Conservation (phyloP, 2,113 vertebrate genomes). For the Anoura caudifer region DNA sequence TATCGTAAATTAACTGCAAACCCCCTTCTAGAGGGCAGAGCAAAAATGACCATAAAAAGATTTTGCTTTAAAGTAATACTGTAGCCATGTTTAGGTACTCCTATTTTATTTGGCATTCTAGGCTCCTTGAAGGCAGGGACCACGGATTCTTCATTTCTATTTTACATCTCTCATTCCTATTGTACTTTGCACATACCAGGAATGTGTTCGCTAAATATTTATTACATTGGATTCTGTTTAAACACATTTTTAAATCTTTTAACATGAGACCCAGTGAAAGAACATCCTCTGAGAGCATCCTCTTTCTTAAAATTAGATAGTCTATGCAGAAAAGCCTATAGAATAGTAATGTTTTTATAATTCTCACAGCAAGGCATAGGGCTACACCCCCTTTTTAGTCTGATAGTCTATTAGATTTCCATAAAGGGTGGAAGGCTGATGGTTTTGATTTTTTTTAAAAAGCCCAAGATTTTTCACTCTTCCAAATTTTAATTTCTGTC, state of each 20-base stretch:
- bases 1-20: not conserved
- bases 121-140: not conserved
- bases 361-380: not conserved
- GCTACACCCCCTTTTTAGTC: not conserved
- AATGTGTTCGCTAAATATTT: not conserved
- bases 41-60: not conserved
- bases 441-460: not conserved
- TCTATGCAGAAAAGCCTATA: not conserved
- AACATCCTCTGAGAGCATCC: not conserved
- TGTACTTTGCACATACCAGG: not conserved
- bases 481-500: not conserved
- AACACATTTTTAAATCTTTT: conserved; percentile 3
- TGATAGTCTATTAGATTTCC: not conserved
- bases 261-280: not conserved
- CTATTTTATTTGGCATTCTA: not conserved
- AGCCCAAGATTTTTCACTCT: not conserved
- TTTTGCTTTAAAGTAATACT: not conserved
- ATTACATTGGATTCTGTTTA: not conserved
- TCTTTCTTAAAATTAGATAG: not conserved
- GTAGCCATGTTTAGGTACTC: not conserved
- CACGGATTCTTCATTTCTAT: not conserved
- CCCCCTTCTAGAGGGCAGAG: not conserved
- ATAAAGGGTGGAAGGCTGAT: not conserved
- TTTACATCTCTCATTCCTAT: not conserved
- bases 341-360: not conserved